Evolutionary conservation across 2,797 vertebrate genomes (phyloP), one percentile per base, ranked within the genome.

Genomic region (Mormyrops attenuatus): DNA sequence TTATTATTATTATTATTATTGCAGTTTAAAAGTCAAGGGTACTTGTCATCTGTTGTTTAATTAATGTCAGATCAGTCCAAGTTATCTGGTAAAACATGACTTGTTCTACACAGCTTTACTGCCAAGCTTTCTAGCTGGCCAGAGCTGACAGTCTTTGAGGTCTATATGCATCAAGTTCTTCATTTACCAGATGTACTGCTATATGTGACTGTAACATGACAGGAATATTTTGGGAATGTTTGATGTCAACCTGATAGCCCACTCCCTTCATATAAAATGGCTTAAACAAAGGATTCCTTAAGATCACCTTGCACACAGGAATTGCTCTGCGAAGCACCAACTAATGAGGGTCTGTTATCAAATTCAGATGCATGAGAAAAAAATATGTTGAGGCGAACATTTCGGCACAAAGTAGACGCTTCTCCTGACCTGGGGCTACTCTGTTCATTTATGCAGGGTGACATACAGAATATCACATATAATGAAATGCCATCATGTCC

Each of bases 361-460:
- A 30, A 50, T 50, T 87, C 85, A 57, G 85, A 41, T 87, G 52
- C 30, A 30, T 57, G 69, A 41, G 30, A 34, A 57, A 41, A 69
- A 30, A 57, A 57, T 57, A 57, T 86, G 50, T 87, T 55, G 85
- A 87, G 55, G 85, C 15, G 38, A 26, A 87, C 85, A 57, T 53
- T 87, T 87, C 8, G 15, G 4, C 52, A 87, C 52, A 38, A 57
- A 87, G 85, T 20, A 38, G 6, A 86, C 1, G 13, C 13, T 55
- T 93, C 92, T 94, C 89, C 89, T 91, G 89, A 91, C 94, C 94
- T 91, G 91, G 87, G 93, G 94, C 90, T 90, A 91, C 93, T 93
- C 91, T 93, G 93, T 93, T 69, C 89, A 88, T 87, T 95, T 92
- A 96, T 94, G 91, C 93, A 93, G 93, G 93, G 91, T 94, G 95